These are phyloP conservation scores for Channallabes apus DNA, from an alignment of 2,797 vertebrate species.

Conservation along the genomic window DNA sequence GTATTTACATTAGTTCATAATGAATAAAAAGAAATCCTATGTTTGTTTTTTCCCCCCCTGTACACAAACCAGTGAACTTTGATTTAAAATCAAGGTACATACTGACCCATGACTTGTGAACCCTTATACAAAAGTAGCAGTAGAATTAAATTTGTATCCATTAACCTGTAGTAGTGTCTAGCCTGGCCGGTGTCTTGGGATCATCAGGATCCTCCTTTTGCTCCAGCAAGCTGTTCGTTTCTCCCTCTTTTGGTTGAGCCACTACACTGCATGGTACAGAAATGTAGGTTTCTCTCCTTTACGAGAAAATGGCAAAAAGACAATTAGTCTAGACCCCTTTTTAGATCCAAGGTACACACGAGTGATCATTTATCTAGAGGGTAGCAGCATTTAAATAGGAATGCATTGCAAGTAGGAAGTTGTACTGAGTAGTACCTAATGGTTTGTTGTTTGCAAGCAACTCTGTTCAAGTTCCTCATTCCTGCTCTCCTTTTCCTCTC, in stretches of 20 bases:
- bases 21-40: too few relatives aligned
- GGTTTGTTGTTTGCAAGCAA: constrained; percentile 34
- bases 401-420: background rate
- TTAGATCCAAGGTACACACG: background rate
- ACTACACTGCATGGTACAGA: constrained; percentile 54
- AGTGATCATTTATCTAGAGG: too few relatives aligned
- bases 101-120: too few relatives aligned
- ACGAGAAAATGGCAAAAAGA: constrained; percentile 33
- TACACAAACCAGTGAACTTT: too few relatives aligned
- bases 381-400: background rate
- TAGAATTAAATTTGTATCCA: background rate
- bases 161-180: constrained; percentile 66
- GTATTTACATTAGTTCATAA: too few relatives aligned
- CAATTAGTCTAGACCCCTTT: background rate
- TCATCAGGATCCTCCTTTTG: constrained; percentile 57
- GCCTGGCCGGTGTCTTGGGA: constrained; percentile 69
- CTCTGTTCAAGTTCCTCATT: constrained; percentile 14
- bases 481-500: constrained; percentile 64
- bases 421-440: constrained; percentile 63
- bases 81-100: too few relatives aligned
- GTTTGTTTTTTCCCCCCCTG: too few relatives aligned
- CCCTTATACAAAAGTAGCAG: background rate
- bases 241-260: constrained; percentile 54
- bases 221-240: constrained; percentile 46
- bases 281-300: constrained; percentile 78